phyloP scores from a whole-genome alignment of 2,113 vertebrate genomes.

The Daboia siamensis region DNA sequence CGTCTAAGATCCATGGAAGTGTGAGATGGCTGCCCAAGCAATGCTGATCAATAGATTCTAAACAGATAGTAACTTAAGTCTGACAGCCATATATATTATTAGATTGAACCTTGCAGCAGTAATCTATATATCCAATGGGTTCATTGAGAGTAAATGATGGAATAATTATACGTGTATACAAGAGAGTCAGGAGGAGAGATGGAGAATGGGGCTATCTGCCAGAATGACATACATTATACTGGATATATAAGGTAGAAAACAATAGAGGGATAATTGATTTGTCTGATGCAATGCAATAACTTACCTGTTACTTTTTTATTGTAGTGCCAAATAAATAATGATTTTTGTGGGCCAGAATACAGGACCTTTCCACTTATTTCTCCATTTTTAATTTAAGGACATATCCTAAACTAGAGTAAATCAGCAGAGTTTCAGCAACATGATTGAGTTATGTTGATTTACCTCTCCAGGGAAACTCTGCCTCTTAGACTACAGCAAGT shows the following conservation, averaged over 20 bases:
- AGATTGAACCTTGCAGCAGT: slow-evolving; percentile 57
- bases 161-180: slow-evolving; percentile 35
- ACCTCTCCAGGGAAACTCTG: slow-evolving; percentile 22
- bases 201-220: slow-evolving; percentile 1
- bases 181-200: slow-evolving; percentile 13
- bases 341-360: slow-evolving; percentile 33
- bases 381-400: slow-evolving; percentile 32
- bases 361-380: slow-evolving; percentile 7
- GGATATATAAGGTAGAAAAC: slow-evolving; percentile 38
- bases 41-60: slow-evolving; percentile 52
- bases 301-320: slow-evolving; percentile 44
- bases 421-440: slow-evolving; percentile 13
- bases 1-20: slow-evolving; percentile 50
- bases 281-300: slow-evolving; percentile 31
- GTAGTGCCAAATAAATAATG: slow-evolving; percentile 44
- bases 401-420: slow-evolving; percentile 26
- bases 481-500: slow-evolving; percentile 12
- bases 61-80: slow-evolving; percentile 52
- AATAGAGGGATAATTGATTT: slow-evolving; percentile 44
- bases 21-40: slow-evolving; percentile 50
- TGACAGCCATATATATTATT: slow-evolving; percentile 50
- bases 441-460: slow-evolving; percentile 40
- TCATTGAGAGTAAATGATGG: slow-evolving; percentile 51
- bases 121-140: slow-evolving; percentile 53
- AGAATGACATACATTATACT: slow-evolving; percentile 22